Conservation (phyloP, 2,888 invertebrate species). For the Heliconius hortense region DNA sequence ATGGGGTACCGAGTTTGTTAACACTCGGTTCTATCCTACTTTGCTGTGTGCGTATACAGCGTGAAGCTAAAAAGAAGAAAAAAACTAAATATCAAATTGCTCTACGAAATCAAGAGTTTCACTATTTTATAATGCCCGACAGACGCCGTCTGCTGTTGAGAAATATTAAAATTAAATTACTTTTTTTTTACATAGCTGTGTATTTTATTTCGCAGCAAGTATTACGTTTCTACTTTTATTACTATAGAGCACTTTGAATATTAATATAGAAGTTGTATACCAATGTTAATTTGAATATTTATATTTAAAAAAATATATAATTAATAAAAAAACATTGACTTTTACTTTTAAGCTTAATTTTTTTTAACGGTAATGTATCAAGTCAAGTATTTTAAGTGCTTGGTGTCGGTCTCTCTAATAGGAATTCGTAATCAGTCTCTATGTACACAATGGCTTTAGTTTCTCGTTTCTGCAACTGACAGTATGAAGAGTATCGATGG, state of each 20-base stretch:
- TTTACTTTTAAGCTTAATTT: conserved; percentile 15
- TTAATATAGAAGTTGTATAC: conserved; percentile 12
- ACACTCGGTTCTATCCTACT: no score
- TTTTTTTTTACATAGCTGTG: conserved; percentile 27
- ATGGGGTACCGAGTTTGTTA: no score
- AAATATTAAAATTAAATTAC: conserved; percentile 41
- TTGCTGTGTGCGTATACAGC: no score
- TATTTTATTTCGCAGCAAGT: conserved; percentile 36
- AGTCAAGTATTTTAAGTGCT: not conserved
- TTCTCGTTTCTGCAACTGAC: conserved; percentile 34
- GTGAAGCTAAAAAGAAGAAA: no score
- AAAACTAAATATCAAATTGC: conserved; percentile 29
- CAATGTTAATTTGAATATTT: conserved; percentile 12
- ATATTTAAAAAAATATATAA: conserved; percentile 16
- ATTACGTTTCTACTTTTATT: conserved; percentile 34
- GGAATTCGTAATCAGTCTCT: conserved; percentile 31
- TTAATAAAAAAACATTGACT: conserved; percentile 9
- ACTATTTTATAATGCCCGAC: conserved; percentile 36
- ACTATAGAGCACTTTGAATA: conserved; percentile 21
- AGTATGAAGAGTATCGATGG: conserved; percentile 57
- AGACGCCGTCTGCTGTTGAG: conserved; percentile 37
- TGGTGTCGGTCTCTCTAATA: conserved; percentile 19
- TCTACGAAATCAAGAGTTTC: conserved; percentile 34
- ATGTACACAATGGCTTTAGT: conserved; percentile 39
- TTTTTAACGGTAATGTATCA: conserved; percentile 2